Evolutionary conservation across 2,797 vertebrate species (phyloP), one percentile per base, ranked within the genome.

Genomic region (Eospalax fontanierii): DNA sequence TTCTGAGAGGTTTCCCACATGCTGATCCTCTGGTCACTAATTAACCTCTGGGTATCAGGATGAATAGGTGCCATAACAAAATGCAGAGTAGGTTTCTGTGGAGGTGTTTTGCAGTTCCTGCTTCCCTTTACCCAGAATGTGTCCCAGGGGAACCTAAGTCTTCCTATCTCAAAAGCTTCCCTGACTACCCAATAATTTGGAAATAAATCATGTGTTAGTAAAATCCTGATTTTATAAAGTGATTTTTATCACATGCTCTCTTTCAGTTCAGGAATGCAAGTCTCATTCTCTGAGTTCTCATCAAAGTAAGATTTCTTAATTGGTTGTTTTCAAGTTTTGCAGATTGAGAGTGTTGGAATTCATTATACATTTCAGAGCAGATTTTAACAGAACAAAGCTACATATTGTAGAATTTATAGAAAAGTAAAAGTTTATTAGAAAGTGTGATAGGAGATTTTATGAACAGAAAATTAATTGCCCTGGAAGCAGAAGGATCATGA

Each of bases 401-500:
- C 24, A 82, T 24, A 88, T 80, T 71, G n/a, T 9, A 50, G 21
- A 28, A 73, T 66, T 79, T 92, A 74, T 87, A 50, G 40, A 71
- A 78, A 93, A 92, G 43, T 43, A 66, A 84, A 59, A 65, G 30
- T 71, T 88, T 82, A 61, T 11, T 75, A 89, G 61, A 24, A 93
- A 87, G 86, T 22, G 59, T 35, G 73, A 9, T 35, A 14, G 22
- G 65, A 82, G 2, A 81, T 16, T 81, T 91, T 83, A 92, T 35
- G 43, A 94, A 66, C 6, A 94, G 66, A 91, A 87, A 87, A 66
- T 71, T 74, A 91, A 61, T 63, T 91, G 6, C 35, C 82, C 24
- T 82, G 38, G 46, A 76, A 91, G 28, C 33, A 75, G 59, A 94
- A 79, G 35, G 14, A 63, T 50, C 22, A 74, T 24, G 46, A 88